Base-by-base conservation (phyloP, 2,113 vertebrate genomes). In the Pyrgilauda ruficollis region DNA sequence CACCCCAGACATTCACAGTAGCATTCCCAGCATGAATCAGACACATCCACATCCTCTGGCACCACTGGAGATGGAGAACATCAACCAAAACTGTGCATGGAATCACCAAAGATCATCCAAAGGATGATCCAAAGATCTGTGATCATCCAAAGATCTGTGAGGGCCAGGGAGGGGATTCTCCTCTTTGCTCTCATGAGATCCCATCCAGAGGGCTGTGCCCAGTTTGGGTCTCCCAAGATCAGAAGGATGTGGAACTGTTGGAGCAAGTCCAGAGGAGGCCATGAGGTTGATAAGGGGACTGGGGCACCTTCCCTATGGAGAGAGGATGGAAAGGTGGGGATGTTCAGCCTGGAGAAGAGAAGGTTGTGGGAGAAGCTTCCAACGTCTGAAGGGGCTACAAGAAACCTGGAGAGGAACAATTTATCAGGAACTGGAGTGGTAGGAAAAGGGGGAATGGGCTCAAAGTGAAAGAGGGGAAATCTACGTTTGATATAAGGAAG, bases 51-150 rank as follows among this genome's bases (percentile, higher is more conserved):
- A 14, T 62, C 14, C 50, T 49, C 43, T 56, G 49, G n/a, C 28
- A 59, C 30, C 3, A 0, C 28, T 50, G 47, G 12, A 50, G 56
- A 14, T 24, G 19, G 26, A 50, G 39, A 77, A 39, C 24, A 59
- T 13, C 0, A 0, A 7, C 11, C 13, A 67, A 7, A 39, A 22
- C 7, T 39, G 55, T 1, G 4, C 11, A 2, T 13, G 12, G 47
- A 75, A 39, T 56, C 47, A 46, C 55, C 55, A 83, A 6, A 37
- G 37, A 37, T 37, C 37, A 37, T 37, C 37, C 37, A 37, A 37
- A 37, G 8, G 24, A 31, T 9, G n/a, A 41, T 11, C n/a, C 55
- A 18, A 15, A 76, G 10, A 78, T 8, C n/a, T 31, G 35, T 47
- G 24, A 31, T 9, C 39, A 41, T 11, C n/a, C 55, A 18, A 15